Evolutionary conservation across 2,113 vertebrate species (phyloP).

Genomic region (Orcinus orca): DNA sequence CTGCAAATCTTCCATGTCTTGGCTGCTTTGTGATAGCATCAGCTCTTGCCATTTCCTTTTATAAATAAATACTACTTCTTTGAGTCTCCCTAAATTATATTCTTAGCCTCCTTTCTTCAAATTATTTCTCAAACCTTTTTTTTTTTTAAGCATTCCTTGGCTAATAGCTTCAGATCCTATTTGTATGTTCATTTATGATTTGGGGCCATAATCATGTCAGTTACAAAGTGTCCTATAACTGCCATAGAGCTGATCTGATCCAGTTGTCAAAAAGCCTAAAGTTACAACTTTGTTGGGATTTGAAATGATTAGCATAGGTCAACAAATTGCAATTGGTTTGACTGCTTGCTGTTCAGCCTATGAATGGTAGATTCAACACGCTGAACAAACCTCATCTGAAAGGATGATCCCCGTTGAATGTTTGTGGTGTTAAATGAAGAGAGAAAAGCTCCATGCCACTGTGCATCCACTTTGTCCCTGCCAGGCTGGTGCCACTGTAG

Average conservation of each 20-base stretch:
- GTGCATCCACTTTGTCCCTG: not conserved
- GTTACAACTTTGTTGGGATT: not conserved
- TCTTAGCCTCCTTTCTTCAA: constrained; percentile 4
- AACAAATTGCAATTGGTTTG: not conserved
- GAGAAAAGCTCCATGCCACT: rapidly evolving
- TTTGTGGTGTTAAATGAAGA: not conserved
- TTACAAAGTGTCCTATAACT: not conserved
- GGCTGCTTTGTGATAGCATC: not conserved
- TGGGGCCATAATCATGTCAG: not conserved
- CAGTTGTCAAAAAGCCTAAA: not conserved
- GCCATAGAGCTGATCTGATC: not conserved
- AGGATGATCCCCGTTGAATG: not conserved
- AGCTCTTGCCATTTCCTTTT: not conserved
- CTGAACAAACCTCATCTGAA: not conserved
- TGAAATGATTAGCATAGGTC: not conserved
- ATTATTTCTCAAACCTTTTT: not conserved
- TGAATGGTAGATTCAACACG: not conserved
- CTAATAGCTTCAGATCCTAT: not conserved
- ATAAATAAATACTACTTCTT: not conserved
- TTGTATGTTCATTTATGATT: not conserved
- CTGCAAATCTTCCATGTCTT: not conserved
- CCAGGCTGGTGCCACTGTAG: not conserved
- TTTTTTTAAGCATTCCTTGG: not conserved
- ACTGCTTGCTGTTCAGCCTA: not conserved
- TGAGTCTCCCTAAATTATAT: not conserved